phyloP scores from a whole-genome alignment of 2,113 vertebrate genomes.

The Chamaea fasciata region DNA sequence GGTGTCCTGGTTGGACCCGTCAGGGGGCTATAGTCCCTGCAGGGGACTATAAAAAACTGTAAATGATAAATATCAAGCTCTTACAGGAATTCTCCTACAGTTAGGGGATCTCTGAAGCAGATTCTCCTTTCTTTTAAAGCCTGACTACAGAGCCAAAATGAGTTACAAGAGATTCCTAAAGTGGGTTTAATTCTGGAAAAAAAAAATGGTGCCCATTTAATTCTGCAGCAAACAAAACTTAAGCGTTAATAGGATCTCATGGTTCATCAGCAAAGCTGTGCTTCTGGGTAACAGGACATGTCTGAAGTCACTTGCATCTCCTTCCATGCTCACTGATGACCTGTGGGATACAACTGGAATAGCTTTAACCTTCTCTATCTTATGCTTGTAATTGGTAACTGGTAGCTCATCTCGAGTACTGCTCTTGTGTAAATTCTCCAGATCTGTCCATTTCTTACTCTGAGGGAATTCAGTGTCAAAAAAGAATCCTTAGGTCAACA shows the following conservation, averaged over 20 bases:
- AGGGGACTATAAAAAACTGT: background rate
- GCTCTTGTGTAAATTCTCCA: rapidly evolving
- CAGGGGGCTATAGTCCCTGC: background rate
- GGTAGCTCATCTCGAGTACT: background rate
- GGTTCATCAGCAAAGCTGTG: background rate
- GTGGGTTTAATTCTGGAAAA: background rate
- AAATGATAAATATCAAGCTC: background rate
- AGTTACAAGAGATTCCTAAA: background rate
- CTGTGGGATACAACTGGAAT: background rate
- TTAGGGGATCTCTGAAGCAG: background rate
- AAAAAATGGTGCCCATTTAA: background rate
- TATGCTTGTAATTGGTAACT: background rate
- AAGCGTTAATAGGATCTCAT: background rate
- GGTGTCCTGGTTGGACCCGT: background rate
- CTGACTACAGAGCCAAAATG: background rate
- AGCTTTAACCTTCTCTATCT: background rate
- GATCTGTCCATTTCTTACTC: background rate
- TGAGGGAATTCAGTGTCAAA: background rate
- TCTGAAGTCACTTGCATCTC: background rate
- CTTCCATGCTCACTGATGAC: background rate
- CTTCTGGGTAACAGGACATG: rapidly evolving
- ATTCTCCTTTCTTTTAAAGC: background rate
- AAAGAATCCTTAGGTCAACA: background rate
- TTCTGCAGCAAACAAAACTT: background rate
- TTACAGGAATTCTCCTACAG: background rate